Conservation (phyloP, 2,797 vertebrate species). For the Sebastes trivittatus region DNA sequence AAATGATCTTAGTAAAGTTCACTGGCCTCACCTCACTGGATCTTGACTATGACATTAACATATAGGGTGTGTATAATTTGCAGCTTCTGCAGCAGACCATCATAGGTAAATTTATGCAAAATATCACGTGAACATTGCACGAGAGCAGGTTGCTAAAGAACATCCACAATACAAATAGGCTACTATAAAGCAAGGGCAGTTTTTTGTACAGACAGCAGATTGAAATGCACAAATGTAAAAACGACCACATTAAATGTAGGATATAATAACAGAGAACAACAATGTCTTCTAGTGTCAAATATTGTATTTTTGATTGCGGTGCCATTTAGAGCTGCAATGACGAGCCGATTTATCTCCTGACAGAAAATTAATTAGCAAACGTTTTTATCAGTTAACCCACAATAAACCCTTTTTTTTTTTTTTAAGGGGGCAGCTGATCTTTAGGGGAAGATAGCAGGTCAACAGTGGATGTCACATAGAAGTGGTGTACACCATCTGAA, state of each 20-base stretch:
- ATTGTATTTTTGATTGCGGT: neutral
- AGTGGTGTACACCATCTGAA: too few relatives aligned
- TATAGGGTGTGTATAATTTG: constrained; percentile 23
- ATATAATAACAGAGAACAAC: neutral
- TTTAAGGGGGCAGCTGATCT: too few relatives aligned
- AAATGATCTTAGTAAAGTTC: neutral
- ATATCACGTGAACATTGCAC: neutral
- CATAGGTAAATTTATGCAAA: constrained; percentile 33
- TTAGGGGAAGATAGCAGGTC: too few relatives aligned
- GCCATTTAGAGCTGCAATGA: neutral
- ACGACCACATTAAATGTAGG: neutral
- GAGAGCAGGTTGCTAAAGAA: neutral
- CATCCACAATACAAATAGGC: neutral
- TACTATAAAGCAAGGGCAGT: neutral
- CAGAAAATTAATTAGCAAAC: neutral
- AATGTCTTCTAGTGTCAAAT: neutral
- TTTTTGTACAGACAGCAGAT: neutral
- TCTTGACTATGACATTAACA: constrained; percentile 1
- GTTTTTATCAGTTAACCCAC: neutral
- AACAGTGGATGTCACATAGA: too few relatives aligned
- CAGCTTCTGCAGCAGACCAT: neutral
- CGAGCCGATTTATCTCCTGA: neutral
- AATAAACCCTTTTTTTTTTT: too few relatives aligned
- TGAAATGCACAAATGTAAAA: neutral
- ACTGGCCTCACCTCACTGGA: neutral